Evolutionary conservation across 2,113 vertebrate species (phyloP), one percentile per base, ranked within the genome.

Genomic region (Micromys minutus): DNA sequence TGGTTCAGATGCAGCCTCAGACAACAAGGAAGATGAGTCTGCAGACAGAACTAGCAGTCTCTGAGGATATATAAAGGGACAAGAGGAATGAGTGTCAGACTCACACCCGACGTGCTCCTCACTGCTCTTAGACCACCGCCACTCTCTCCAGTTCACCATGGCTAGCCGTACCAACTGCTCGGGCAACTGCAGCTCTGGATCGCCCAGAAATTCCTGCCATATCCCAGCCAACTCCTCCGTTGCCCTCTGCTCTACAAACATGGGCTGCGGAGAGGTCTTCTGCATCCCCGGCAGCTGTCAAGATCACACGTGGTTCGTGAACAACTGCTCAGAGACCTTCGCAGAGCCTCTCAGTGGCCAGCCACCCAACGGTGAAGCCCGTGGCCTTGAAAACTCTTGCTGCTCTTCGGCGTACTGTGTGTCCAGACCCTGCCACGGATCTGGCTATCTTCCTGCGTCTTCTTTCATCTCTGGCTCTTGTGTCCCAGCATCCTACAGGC

Each of bases 1-100:
- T 74, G 72, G 80, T 87, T 87, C 87, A n/a, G 79, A 96, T 42
- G 95, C 81, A 34, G 45, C 31, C 19, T 95, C 72, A 45, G 4
- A 47, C 75, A 90, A 69, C 21, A 63, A 84, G 22, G 55, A 96
- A 72, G 97, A 97, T 95, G 95, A 93, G 81, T 90, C 75, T 91
- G 79, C 47, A 36, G 1, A 81, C 94, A 77, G 9, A 93, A 36
- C 39, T 47, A 47, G 19, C 65, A 4, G 69, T 57, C 61, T 52
- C 79, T 6, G 45, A 31, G 84, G 57, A 50, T 96, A 97, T 96
- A 97, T 91, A 94, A 96, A 92, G 80, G 47, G n/a, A 8, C 39
- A 36, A 31, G 34, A 1, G 4, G 1, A 50, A 3, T 0, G 19
- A 61, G 63, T 39, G 16, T 19, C 45, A 92, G 91, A 76, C 19